Percentiles rank a stretch among this genome's conserved stretches.
These are phyloP conservation scores for Monochamus alternatus DNA, from an alignment of 2,888 invertebrate genomes.

Conservation along the genomic window DNA sequence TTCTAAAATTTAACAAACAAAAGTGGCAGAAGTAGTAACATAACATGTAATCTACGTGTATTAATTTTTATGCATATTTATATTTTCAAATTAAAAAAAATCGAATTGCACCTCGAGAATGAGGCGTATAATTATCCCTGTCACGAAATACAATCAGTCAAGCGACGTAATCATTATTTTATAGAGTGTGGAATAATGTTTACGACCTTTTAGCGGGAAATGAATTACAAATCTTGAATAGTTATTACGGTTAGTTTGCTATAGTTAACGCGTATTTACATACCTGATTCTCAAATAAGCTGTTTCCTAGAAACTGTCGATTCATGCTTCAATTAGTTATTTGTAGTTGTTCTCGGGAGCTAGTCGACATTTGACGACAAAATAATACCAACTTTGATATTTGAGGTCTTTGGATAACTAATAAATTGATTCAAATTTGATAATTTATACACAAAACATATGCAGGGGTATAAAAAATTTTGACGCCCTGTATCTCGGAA, in stretches of 20 bases:
- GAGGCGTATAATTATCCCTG: not conserved
- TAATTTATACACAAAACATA: too few species aligned
- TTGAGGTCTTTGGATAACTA: too few species aligned
- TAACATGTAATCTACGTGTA: too few species aligned
- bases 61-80: not conserved
- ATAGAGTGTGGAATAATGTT: conserved; percentile 5
- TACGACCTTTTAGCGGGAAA: conserved; percentile 12
- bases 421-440: too few species aligned
- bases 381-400: too few species aligned
- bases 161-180: not conserved
- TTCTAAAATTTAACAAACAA: too few species aligned
- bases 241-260: not conserved
- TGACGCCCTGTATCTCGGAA: too few species aligned
- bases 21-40: too few species aligned
- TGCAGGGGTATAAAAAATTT: too few species aligned
- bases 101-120: not conserved
- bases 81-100: not conserved
- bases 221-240: not conserved
- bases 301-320: not conserved
- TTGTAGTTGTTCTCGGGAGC: too few species aligned
- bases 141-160: not conserved
- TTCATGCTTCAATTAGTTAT: not conserved
- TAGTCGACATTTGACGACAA: too few species aligned
- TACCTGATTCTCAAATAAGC: not conserved
- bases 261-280: not conserved